These are phyloP conservation scores for Rotaria magnacalcarata DNA, from an alignment of 2,888 invertebrate species.

Conservation along the genomic window DNA sequence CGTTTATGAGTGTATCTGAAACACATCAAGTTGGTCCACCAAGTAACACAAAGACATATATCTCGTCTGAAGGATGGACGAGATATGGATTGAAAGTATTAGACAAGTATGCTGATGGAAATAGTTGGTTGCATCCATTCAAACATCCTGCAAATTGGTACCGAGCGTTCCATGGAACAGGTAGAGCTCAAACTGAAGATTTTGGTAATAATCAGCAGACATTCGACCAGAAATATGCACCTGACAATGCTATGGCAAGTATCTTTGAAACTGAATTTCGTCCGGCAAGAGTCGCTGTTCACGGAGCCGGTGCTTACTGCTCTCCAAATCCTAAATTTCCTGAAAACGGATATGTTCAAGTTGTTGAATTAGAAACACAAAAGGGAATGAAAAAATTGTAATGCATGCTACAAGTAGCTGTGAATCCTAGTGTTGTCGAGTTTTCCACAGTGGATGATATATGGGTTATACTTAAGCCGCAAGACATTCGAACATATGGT, in stretches of 20 bases:
- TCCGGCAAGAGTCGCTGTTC: not conserved
- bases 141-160: not conserved
- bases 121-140: not conserved
- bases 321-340: not conserved
- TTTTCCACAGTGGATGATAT: not conserved
- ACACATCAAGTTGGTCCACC: not conserved
- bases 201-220: not conserved
- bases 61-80: not conserved
- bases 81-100: not conserved
- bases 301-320: not conserved
- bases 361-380: not conserved
- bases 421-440: not conserved
- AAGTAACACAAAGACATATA: not conserved
- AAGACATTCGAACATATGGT: not conserved
- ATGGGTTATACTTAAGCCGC: not conserved
- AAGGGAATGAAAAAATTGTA: not conserved
- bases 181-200: not conserved
- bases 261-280: not conserved
- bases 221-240: not conserved
- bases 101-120: not conserved
- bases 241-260: not conserved
- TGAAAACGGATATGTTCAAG: not conserved
- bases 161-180: not conserved
- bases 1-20: not conserved
- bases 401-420: conserved; percentile 15